Base-by-base conservation (phyloP, 2,888 invertebrate genomes). In the Monopis laevigella region DNA sequence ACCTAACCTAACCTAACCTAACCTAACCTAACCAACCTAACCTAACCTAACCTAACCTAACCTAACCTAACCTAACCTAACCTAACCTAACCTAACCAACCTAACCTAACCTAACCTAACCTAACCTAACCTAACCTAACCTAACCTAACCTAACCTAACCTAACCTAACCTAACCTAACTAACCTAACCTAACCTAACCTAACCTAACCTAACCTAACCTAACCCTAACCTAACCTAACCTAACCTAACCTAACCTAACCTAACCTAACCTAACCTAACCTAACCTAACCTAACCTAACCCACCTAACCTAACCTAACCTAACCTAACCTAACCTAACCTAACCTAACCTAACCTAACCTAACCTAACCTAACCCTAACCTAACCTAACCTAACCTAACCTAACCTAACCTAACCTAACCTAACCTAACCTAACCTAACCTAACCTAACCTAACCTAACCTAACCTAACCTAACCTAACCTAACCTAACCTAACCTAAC, bases 1-100 rank as follows among this genome's bases (percentile, higher is more conserved):
- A 47, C 47, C 46, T 49, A 44, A 44, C 44, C 44, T 39, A 41
- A 44, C 44, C 44, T 28, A 41, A 41, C 41, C 43, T 41, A 42
- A 42, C 42, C 42, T 36, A 44, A 39, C 36, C 36, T 19, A 36
- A 36, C n/a, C n/a, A n/a, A n/a, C 39, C 43, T 34, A 40, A 29
- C 35, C 32, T 19, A 43, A 34, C 39, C 34, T 29, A 32, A 39
- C 39, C 34, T 40, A 26, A 26, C 35, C 39, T 26, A 29, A 24
- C 24, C 43, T 32, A 40, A 34, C 35, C 38, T 36, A 39, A 36
- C 43, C 39, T 30, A 30, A 35, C 38, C 35, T 24, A 42, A 38
- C 38, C 42, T 24, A 42, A 36, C 42, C 43, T 18, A 19, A 40
- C 36, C 38, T 14, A 39, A 24, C 39, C 26, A 39, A 39, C 39